phyloP scores from a whole-genome alignment of 2,113 vertebrate species.

The Colius striatus region DNA sequence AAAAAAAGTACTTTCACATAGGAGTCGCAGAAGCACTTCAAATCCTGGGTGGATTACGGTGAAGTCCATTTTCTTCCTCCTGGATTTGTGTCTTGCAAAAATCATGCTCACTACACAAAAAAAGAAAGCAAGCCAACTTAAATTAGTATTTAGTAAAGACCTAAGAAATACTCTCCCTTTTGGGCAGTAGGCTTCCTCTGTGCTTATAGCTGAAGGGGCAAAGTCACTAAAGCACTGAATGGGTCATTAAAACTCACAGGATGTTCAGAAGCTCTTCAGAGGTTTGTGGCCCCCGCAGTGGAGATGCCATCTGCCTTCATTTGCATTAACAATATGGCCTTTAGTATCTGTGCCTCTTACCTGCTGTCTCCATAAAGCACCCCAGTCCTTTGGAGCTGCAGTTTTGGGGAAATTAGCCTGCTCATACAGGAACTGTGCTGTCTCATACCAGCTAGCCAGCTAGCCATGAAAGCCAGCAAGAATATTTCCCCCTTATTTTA shows the following conservation, averaged over 20 bases:
- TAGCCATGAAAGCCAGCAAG: not conserved
- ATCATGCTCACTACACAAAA: not conserved
- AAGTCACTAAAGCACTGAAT: not conserved
- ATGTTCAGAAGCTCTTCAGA: not conserved
- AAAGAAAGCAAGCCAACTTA: not conserved
- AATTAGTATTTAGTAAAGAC: not conserved
- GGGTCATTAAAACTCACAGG: not conserved
- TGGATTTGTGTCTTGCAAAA: not conserved
- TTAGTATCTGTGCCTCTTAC: not conserved
- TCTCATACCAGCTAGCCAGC: not conserved
- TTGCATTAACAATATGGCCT: not conserved
- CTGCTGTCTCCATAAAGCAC: not conserved
- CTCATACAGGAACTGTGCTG: not conserved
- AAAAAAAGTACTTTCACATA: not conserved
- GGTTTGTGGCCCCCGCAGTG: not conserved
- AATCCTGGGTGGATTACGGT: not conserved
- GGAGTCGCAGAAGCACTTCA: not conserved
- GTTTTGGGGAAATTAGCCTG: not conserved
- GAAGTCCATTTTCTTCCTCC: not conserved
- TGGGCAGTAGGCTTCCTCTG: not conserved
- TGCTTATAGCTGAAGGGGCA: not conserved
- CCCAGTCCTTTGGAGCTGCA: not conserved
- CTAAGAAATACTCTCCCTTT: not conserved
- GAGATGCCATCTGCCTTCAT: slow-evolving; percentile 13
- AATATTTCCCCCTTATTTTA: not conserved